phyloP scores from a whole-genome alignment of 2,888 invertebrate genomes.

The Bellardia pandia region DNA sequence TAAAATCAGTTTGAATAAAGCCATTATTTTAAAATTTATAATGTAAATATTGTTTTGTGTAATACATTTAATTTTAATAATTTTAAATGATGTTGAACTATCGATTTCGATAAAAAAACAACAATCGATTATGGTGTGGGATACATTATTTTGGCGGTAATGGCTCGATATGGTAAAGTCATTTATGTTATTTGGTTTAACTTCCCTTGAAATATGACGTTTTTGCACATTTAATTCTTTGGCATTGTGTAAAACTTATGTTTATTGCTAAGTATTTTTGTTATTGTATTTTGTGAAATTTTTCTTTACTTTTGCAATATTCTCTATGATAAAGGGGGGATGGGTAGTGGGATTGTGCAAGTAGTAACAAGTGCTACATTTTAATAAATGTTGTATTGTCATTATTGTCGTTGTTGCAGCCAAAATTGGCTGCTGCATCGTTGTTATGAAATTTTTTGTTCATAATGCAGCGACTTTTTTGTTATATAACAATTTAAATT shows the following conservation, averaged over 20 bases:
- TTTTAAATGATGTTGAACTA: too few species aligned
- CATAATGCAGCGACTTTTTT: too few species aligned
- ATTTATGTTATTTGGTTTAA: neutral
- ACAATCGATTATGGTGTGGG: too few species aligned
- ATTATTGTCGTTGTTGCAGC: constrained; percentile 28
- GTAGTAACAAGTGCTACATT: constrained; percentile 44
- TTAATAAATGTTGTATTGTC: constrained; percentile 38
- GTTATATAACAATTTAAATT: too few species aligned
- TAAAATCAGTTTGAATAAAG: too few species aligned
- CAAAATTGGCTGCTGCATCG: neutral
- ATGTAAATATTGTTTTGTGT: too few species aligned
- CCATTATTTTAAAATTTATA: too few species aligned
- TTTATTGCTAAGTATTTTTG: constrained; percentile 56
- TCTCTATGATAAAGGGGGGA: constrained; percentile 27
- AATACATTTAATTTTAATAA: too few species aligned
- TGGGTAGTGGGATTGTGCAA: neutral
- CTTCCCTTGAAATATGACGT: constrained; percentile 39
- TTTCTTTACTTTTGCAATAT: constrained; percentile 1
- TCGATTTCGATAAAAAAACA: too few species aligned
- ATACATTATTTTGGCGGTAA: too few species aligned
- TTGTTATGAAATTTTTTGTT: neutral
- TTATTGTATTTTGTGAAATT: constrained; percentile 23
- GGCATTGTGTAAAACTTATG: constrained; percentile 62
- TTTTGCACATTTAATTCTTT: constrained; percentile 33
- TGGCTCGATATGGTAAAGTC: neutral